Base-by-base conservation (phyloP, 2,888 invertebrate genomes). In the Geotrupes spiniger region DNA sequence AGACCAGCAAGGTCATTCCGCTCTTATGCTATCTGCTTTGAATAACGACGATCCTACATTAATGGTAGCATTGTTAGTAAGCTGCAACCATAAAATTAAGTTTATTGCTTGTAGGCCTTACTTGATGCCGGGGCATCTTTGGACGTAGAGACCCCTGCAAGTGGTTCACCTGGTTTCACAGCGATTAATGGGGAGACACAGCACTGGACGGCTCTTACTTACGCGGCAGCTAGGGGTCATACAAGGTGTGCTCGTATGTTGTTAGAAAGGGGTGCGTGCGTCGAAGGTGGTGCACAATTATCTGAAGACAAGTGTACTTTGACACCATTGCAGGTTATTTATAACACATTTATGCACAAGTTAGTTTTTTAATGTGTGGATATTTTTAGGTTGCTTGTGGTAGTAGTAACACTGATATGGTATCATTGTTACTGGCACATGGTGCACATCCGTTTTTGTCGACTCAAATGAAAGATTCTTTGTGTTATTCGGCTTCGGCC, bases 371-470 rank as follows among this genome's bases (percentile, higher is more conserved):
- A 12, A 9, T 25, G n/a, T 8, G 36, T 36, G 4, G 44, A 16
- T 2, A 12, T 36, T 50, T 62, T 9, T 63, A 82, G 81, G 78
- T 87, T 46, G 91, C 92, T 1, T 86, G 90, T 48, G 91, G 90
- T 0, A 83, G 86, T 1, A 90, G 90, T 1, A 87, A 86, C 59
- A 71, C 85, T 33, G 92, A 93, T 60, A 80, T 93, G 68, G 88
- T 92, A 0, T 83, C 87, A 1, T 67, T 92, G 21, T 75, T 94
- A 21, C 71, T 94, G 36, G 84, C 88, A 0, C 88, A 91, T 61
- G 92, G 92, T 0, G 92, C 92, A 0, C 89, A 92, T 65, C 90
- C 92, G 0, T 94, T 92, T 72, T 78, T 91, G 2, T 88, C 90
- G 1, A 92, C 92, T 0, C 81, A 89, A 61, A 82, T 88, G 50